phyloP scores from a whole-genome alignment of 1,140 invertebrate species.

The Medauroidea extradentata region DNA sequence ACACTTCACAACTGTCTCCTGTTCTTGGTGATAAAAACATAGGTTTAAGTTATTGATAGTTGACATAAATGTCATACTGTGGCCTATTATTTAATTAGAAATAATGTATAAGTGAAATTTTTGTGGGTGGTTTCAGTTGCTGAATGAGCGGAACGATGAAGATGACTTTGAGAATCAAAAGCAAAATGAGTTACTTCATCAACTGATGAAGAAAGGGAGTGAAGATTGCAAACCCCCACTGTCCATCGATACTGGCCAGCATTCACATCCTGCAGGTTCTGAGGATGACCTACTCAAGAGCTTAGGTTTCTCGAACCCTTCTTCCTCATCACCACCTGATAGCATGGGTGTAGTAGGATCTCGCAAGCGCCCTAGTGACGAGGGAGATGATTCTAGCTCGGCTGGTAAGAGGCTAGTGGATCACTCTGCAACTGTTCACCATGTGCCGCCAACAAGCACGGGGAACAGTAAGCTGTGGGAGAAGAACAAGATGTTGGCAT shows the following conservation, averaged over 20 bases:
- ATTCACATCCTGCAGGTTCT: not conserved
- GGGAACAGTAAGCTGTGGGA: slow-evolving; percentile 67
- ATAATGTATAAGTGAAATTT: no score
- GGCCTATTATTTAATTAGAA: no score
- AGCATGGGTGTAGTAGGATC: slow-evolving; percentile 20
- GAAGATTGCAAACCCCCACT: slow-evolving; percentile 21
- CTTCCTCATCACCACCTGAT: slow-evolving; percentile 10
- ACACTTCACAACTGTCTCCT: no score
- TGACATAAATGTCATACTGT: no score
- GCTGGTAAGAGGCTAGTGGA: slow-evolving; percentile 48
- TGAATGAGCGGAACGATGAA: slow-evolving; percentile 80
- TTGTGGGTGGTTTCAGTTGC: slow-evolving; percentile 56
- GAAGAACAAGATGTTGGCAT: slow-evolving; percentile 83
- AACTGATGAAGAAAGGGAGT: slow-evolving; percentile 59
- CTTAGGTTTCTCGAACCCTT: slow-evolving; percentile 51
- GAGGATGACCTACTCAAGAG: slow-evolving; percentile 53
- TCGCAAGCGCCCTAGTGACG: slow-evolving; percentile 65
- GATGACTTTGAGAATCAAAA: slow-evolving; percentile 67
- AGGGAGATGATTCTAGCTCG: slow-evolving; percentile 51
- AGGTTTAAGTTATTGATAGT: no score
- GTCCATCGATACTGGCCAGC: slow-evolving; percentile 10
- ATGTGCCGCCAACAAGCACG: slow-evolving; percentile 25
- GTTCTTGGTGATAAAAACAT: no score
- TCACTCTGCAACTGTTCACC: slow-evolving; percentile 29
- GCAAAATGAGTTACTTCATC: slow-evolving; percentile 71